Evolutionary conservation across 2,888 invertebrate species (phyloP).

Genomic region (Habroteleia sp.): DNA sequence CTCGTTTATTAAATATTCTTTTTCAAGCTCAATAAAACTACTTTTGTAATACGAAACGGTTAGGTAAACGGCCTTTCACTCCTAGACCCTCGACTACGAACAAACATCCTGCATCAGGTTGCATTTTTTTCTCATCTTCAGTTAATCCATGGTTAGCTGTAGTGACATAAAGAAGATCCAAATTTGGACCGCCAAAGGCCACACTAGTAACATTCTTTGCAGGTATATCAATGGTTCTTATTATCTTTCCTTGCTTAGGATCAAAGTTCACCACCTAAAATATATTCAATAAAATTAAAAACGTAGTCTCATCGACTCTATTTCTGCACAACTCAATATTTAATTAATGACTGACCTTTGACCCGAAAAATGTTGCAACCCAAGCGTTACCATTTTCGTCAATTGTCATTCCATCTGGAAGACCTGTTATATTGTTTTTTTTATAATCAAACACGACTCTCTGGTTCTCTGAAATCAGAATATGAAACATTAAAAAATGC

Average conservation of each 20-base stretch:
- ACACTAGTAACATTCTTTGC: constrained; percentile 85
- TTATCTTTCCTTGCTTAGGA: constrained; percentile 82
- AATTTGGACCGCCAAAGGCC: constrained; percentile 86
- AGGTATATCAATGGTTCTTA: constrained; percentile 84
- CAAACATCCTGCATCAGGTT: constrained; percentile 82
- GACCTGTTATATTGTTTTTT: constrained; percentile 83
- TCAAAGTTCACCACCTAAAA: constrained; percentile 84
- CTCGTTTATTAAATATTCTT: no score
- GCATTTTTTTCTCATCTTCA: constrained; percentile 76
- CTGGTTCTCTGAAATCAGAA: constrained; percentile 82
- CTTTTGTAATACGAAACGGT: no score
- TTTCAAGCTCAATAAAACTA: no score
- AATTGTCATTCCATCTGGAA: constrained; percentile 91
- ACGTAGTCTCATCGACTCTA: no score
- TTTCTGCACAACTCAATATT: no score
- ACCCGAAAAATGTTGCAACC: constrained; percentile 86
- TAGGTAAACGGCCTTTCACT: constrained; percentile 73
- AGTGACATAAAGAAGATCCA: constrained; percentile 86
- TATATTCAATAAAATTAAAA: background rate
- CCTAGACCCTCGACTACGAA: constrained; percentile 79
- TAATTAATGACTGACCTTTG: constrained; percentile 82
- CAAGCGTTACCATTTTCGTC: constrained; percentile 90
- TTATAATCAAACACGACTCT: constrained; percentile 84
- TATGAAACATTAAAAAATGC: no score
- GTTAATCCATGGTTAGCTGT: constrained; percentile 82